Conservation (phyloP, 1,140 invertebrate genomes). For the Cryptotermes secundus region DNA sequence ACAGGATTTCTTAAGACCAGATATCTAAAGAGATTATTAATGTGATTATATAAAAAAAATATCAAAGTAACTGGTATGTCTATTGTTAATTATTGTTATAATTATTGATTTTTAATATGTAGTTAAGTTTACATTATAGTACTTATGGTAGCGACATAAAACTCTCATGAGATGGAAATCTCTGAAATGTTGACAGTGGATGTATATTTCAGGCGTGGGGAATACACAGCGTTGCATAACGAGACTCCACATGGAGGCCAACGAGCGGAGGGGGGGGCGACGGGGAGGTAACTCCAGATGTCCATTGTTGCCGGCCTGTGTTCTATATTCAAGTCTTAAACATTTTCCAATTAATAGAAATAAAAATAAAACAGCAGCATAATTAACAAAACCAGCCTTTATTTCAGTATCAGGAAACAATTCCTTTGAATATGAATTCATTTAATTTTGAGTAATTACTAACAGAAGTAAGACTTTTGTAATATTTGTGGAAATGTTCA, state of each 20-base stretch:
- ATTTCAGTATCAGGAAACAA: too few species aligned
- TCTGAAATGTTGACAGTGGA: neutral
- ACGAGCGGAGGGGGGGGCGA: neutral
- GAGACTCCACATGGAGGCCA: neutral
- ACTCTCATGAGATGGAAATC: neutral
- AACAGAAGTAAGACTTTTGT: too few species aligned
- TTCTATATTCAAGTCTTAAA: neutral
- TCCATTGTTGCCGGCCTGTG: conserved; percentile 33
- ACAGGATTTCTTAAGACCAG: neutral
- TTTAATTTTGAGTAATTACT: too few species aligned
- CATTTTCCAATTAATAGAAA: neutral
- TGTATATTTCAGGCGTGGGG: neutral
- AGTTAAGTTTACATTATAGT: neutral
- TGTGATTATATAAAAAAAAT: neutral
- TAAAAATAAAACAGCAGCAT: too few species aligned
- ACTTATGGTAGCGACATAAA: neutral
- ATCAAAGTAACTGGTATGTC: neutral
- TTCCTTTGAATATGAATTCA: too few species aligned
- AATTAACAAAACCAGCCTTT: too few species aligned
- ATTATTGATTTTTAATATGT: conserved; percentile 14
- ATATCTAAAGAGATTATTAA: neutral
- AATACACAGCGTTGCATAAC: neutral
- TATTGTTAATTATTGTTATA: conserved; percentile 14
- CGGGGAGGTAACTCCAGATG: conserved; percentile 33
- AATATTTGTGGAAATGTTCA: too few species aligned